These are phyloP conservation scores for Trichopria drosophilae DNA, from an alignment of 2,888 invertebrate genomes.

Conservation along the genomic window DNA sequence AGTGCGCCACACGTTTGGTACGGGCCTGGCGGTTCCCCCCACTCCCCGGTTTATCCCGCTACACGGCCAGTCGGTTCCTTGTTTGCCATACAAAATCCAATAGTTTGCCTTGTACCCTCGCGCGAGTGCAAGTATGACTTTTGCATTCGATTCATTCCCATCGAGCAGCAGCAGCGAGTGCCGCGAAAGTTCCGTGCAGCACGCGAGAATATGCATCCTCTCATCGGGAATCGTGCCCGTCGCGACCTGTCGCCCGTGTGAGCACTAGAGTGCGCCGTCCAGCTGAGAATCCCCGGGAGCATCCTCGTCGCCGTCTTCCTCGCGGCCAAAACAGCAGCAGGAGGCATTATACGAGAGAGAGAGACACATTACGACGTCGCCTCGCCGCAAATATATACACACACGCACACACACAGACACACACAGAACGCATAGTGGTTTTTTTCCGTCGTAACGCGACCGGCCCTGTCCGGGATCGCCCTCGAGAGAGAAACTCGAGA, in stretches of 20 bases:
- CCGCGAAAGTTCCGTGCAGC: conserved; percentile 34
- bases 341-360: not conserved
- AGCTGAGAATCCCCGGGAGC: conserved; percentile 13
- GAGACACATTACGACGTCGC: too few species aligned
- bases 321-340: not conserved
- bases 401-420: not conserved
- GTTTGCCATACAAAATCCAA: conserved; percentile 60
- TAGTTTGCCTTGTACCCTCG: conserved; percentile 57
- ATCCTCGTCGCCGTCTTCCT: conserved; percentile 33
- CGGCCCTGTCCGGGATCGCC: not conserved
- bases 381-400: not conserved
- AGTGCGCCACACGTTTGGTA: conserved; percentile 35
- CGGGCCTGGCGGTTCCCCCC: conserved; percentile 48
- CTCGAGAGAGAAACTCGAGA: not conserved
- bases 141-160: conserved; percentile 40
- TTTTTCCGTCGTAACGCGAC: not conserved
- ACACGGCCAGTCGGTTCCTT: conserved; percentile 57
- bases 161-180: conserved; percentile 39
- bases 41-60: conserved; percentile 44
- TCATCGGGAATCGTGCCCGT: conserved; percentile 38
- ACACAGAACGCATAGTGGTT: not conserved
- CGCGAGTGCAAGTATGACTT: conserved; percentile 50
- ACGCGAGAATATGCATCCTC: conserved; percentile 41
- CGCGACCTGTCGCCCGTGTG: conserved; percentile 37
- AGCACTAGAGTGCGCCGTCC: conserved; percentile 12